Evolutionary conservation across 2,888 invertebrate genomes (phyloP).

Genomic region (Tipula lateralis): DNA sequence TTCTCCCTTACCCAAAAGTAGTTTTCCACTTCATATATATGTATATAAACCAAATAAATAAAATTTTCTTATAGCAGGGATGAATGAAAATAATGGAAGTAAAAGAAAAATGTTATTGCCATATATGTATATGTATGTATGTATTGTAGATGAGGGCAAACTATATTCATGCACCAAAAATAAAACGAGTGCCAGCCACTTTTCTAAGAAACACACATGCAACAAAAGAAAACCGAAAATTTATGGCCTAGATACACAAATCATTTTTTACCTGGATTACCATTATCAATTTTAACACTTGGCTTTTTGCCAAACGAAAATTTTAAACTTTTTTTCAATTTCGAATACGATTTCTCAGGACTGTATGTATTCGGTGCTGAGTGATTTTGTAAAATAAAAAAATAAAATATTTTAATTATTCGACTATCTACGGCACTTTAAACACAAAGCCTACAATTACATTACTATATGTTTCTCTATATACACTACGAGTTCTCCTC

Average conservation of each 20-base stretch:
- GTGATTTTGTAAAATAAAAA: slow-evolving; percentile 32
- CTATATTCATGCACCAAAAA: background rate
- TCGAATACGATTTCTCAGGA: slow-evolving; percentile 57
- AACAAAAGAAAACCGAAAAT: background rate
- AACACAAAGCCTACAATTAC: background rate
- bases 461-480: background rate
- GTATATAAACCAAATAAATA: background rate
- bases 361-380: slow-evolving; percentile 48
- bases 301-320: slow-evolving; percentile 62
- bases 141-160: background rate
- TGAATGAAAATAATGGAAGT: slow-evolving; percentile 27
- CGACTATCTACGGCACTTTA: slow-evolving; percentile 2
- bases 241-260: background rate
- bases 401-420: background rate
- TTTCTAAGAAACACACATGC: background rate
- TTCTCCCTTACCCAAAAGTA: background rate
- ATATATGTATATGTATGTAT: background rate
- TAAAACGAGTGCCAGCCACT: background rate
- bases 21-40: background rate
- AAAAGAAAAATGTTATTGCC: slow-evolving; percentile 3
- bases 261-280: slow-evolving; percentile 56
- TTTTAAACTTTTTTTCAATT: slow-evolving; percentile 41
- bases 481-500: background rate
- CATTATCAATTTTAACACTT: slow-evolving; percentile 54
- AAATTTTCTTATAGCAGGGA: background rate